These are phyloP conservation scores for Listronotus oregonensis DNA, from an alignment of 1,140 invertebrate species.

Conservation along the genomic window DNA sequence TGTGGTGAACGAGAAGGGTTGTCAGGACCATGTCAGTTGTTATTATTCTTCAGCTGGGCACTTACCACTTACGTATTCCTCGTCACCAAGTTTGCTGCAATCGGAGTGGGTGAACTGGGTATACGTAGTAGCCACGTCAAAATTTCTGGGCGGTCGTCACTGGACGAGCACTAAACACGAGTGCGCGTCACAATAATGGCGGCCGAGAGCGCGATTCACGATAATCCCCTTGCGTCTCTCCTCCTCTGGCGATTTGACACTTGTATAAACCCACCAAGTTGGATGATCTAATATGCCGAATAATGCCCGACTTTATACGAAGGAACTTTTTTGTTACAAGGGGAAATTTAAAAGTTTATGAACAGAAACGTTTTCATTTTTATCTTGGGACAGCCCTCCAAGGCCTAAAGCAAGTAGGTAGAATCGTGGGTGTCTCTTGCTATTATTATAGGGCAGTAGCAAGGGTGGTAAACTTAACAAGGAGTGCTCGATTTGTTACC, in stretches of 20 bases:
- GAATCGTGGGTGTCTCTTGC: too few relatives aligned
- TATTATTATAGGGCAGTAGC: too few relatives aligned
- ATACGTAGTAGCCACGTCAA: constrained; percentile 95
- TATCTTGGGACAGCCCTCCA: too few relatives aligned
- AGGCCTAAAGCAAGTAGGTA: too few relatives aligned
- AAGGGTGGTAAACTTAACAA: too few relatives aligned
- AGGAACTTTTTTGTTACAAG: background rate
- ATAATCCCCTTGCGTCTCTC: background rate
- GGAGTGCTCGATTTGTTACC: too few relatives aligned
- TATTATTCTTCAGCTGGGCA: constrained; percentile 70
- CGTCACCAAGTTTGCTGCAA: constrained; percentile 90
- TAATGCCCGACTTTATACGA: background rate
- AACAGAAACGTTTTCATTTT: too few relatives aligned
- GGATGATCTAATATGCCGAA: background rate
- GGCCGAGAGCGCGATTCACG: constrained; percentile 40
- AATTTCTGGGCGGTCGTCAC: constrained; percentile 88
- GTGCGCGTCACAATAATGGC: constrained; percentile 72
- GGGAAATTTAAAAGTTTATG: too few relatives aligned
- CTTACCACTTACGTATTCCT: constrained; percentile 93
- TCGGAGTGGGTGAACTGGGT: constrained; percentile 88
- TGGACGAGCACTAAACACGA: constrained; percentile 65
- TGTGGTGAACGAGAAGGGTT: constrained; percentile 51
- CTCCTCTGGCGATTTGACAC: background rate
- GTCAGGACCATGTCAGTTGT: constrained; percentile 68
- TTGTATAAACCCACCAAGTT: background rate